These are phyloP conservation scores for Nansenia antarctica DNA, from an alignment of 2,113 vertebrate species.

Conservation along the genomic window DNA sequence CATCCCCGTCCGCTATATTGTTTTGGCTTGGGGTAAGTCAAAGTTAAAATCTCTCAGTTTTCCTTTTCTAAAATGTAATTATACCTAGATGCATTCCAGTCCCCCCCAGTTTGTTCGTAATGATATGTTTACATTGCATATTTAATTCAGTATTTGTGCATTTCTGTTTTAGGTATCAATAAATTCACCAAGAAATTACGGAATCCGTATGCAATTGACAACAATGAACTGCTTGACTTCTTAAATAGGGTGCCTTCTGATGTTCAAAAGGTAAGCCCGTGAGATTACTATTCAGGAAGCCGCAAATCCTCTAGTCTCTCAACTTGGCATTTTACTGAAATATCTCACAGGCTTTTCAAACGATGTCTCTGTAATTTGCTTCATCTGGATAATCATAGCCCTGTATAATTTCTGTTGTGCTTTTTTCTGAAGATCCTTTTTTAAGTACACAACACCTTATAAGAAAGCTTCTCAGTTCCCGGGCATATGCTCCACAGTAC, in stretches of 20 bases:
- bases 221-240: constrained; percentile 96
- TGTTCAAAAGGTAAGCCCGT: constrained; percentile 91
- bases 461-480: constrained; percentile 45
- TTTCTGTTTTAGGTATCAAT: constrained; percentile 87
- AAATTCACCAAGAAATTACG: constrained; percentile 99
- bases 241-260: constrained; percentile 96
- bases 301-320: constrained; percentile 60
- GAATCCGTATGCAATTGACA: constrained; percentile 93
- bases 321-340: constrained; percentile 49
- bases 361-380: constrained; percentile 67
- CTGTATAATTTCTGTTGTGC: constrained; percentile 68
- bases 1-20: constrained; percentile 88
- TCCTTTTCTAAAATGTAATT: constrained; percentile 66
- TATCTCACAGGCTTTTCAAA: constrained; percentile 63
- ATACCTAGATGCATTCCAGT: constrained; percentile 25
- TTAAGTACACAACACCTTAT: constrained; percentile 52
- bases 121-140: constrained; percentile 58
- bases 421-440: constrained; percentile 62
- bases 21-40: constrained; percentile 95
- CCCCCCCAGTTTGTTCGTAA: constrained; percentile 51
- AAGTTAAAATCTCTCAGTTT: constrained; percentile 38
- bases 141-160: constrained; percentile 23
- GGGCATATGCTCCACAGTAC: constrained; percentile 28
- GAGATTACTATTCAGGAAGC: constrained; percentile 68
- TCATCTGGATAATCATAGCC: constrained; percentile 63